Base-by-base conservation (phyloP, 53 echinoderm and acorn worm genomes). In the Glandiceps talaboti region DNA sequence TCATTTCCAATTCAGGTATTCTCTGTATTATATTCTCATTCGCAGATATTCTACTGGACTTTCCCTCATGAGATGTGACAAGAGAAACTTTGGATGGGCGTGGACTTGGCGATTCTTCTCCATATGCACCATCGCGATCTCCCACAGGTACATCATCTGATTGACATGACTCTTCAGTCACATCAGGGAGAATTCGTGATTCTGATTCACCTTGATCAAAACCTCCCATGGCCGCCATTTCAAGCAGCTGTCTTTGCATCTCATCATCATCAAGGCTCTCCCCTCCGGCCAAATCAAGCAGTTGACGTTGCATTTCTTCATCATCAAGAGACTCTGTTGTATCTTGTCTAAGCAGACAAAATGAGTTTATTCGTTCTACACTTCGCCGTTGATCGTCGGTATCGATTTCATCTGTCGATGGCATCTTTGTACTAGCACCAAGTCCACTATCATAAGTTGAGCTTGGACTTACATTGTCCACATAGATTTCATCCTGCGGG, bases 161-260 rank as follows among this genome's bases (percentile, higher is more conserved):
- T 45, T 45, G 64, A 20, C 64, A 12, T 6, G 20, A 12, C 64
- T 45, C 64, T 45, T 20, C 64, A 45, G 64, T 6, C 20, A 20
- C 6, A 45, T 12, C 20, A 12, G 64, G 6, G 6, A 12, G 64
- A 45, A 6, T 12, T 45, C 6, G 32, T 30, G 76, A 74, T 6
- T 28, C 33, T 30, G 80, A 32, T 33, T 76, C 81, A 1, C 78
- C 80, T 20, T 45, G 64, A 45, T 45, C 64, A 6, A 12, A 6
- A 45, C 64, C 20, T 45, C 64, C 64, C 6, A 45, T 6, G 1
- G 83, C 87, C 0, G 97, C 89, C 93, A 96, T 96, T 64, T 87
- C 93, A 73, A 96, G 74, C 14, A 96, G 85, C 82, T 93, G 93
- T 33, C 91, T 81, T 91, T 90, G 88, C 93, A 96, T 96, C 79